phyloP scores from a whole-genome alignment of 2,888 invertebrate species.

The Ecdyonurus torrentis region DNA sequence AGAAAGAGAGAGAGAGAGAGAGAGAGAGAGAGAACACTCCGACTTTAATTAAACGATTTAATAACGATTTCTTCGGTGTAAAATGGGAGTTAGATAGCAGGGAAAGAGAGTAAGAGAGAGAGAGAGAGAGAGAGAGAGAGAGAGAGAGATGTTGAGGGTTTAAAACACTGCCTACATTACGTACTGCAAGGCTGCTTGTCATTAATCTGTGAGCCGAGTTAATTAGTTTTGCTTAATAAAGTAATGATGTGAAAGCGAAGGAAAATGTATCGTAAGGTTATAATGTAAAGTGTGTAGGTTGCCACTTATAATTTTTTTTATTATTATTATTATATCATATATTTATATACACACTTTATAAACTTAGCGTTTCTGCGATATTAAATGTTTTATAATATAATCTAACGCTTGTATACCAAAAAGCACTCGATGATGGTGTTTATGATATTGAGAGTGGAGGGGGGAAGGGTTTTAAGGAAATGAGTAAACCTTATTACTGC shows the following conservation, averaged over 20 bases:
- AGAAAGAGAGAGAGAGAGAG: too few species aligned
- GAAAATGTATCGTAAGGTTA: background rate
- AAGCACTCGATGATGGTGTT: background rate
- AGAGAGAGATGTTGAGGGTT: background rate
- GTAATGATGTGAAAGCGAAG: conserved; percentile 9
- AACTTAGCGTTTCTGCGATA: background rate
- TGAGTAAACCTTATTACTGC: background rate
- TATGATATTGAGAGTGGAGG: background rate
- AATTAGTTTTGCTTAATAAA: conserved; percentile 14
- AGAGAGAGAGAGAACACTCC: background rate
- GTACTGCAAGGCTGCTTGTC: background rate
- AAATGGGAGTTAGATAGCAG: background rate
- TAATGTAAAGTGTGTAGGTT: background rate
- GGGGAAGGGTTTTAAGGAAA: background rate
- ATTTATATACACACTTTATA: background rate
- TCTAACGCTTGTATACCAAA: too few species aligned
- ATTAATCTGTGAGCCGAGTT: conserved; percentile 12
- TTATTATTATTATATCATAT: background rate
- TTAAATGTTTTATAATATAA: background rate
- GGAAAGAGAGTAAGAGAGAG: background rate
- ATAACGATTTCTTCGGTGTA: conserved; percentile 1
- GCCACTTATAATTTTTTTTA: background rate
- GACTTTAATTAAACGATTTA: conserved; percentile 4
- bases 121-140: background rate
- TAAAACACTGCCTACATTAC: background rate